These are phyloP conservation scores for Drosophila bunnanda DNA, from an alignment of 2,888 invertebrate species.

Conservation along the genomic window DNA sequence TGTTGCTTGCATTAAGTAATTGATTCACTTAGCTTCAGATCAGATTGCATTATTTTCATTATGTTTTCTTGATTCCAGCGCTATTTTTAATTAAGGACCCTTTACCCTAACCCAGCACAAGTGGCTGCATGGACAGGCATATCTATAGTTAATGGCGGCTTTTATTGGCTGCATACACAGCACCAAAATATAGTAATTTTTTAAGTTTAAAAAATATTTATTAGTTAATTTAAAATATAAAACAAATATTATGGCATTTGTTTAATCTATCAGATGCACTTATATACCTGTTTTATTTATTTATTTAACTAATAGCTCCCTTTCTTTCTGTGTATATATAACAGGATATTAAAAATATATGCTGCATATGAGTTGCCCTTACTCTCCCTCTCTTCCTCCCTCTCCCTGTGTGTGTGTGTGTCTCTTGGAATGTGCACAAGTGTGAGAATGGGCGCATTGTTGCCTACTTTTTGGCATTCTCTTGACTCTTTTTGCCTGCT, in stretches of 20 bases:
- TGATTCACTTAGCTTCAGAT: slow-evolving; percentile 3
- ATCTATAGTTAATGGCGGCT: slow-evolving; percentile 14
- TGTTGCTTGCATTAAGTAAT: slow-evolving; percentile 1
- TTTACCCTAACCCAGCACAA: background rate
- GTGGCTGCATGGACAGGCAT: background rate
- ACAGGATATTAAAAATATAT: slow-evolving; percentile 63
- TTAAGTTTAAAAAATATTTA: background rate
- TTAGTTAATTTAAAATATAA: background rate
- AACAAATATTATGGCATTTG: accelerated
- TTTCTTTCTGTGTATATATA: slow-evolving; percentile 11
- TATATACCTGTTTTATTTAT: too few species aligned
- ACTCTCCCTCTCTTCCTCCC: background rate
- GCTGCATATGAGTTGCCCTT: slow-evolving; percentile 28
- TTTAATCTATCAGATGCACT: background rate
- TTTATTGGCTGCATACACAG: slow-evolving; percentile 8
- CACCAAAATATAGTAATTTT: background rate
- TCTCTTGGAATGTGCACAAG: slow-evolving; percentile 24
- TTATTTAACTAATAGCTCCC: too few species aligned
- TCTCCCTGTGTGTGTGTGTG: slow-evolving; percentile 12
- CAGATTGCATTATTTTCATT: slow-evolving; percentile 26
- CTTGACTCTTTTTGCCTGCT: slow-evolving; percentile 42
- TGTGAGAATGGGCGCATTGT: slow-evolving; percentile 22
- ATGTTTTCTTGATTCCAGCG: slow-evolving; percentile 8
- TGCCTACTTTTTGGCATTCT: slow-evolving; percentile 48
- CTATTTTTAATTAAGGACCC: slow-evolving; percentile 20